Base-by-base conservation (phyloP, 2,888 invertebrate genomes). In the Mythimna lalbum region DNA sequence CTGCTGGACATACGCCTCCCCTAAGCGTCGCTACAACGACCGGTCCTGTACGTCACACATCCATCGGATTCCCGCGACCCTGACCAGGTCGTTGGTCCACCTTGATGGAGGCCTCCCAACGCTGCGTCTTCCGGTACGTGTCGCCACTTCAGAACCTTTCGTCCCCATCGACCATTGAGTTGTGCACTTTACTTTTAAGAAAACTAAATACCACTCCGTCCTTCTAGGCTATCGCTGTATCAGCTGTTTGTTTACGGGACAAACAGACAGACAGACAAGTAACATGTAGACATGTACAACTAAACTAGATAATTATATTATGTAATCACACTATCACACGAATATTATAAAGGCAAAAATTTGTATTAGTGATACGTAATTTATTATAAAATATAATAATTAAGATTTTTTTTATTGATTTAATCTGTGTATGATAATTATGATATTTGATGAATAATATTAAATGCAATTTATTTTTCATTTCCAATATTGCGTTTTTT, bases 191-290 rank as follows among this genome's bases (percentile, higher is more conserved):
- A n/a, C n/a, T n/a, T n/a, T n/a, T n/a, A n/a, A n/a, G n/a, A n/a
- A n/a, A n/a, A n/a, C n/a, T n/a, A n/a, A n/a, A n/a, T n/a, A n/a
- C n/a, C n/a, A n/a, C n/a, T n/a, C 43, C 3, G 21, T 63, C 74
- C 59, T 69, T 63, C 21, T n/a, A 9, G 19, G 0, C 4, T 75
- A 75, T 27, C 27, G 27, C 27, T 3, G 4, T 27, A 27, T 75
- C 74, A 75, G 74, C 69, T 75, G 74, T 75, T 63, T 55, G 31
- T 69, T 43, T 43, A 23, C 3, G 2, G 17, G 6, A 60, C 27
- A 69, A 56, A 53, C 73, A 56, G 36, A 50, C 27, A 55, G 56
- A 50, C 27, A 55, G 50, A 14, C 52, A 36, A 49, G 62, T 74
- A 49, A 63, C 49, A 27, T 55, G 52, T 3, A 53, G 75, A 73